phyloP scores from a whole-genome alignment of 2,113 vertebrate genomes.

The Pluvianellus socialis region DNA sequence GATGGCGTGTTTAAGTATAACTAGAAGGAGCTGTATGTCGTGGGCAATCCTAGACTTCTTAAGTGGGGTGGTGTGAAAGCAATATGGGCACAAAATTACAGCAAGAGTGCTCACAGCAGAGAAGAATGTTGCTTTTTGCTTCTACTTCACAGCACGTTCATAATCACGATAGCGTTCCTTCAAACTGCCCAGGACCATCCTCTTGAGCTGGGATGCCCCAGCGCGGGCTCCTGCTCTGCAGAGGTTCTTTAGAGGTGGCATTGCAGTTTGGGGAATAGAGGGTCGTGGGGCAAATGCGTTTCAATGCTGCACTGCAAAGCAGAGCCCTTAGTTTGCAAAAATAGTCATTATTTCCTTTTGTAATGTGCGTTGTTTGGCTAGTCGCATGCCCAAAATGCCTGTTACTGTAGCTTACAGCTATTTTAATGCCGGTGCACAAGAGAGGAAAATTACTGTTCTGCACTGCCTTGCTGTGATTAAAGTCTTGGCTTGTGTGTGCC shows the following conservation, averaged over 20 bases:
- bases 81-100: not conserved
- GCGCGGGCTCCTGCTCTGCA: accelerated
- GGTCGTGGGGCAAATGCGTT: not conserved
- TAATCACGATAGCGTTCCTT: not conserved
- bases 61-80: not conserved
- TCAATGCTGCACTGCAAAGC: not conserved
- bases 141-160: not conserved
- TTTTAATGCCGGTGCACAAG: not conserved
- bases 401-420: not conserved
- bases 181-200: accelerated
- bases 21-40: not conserved
- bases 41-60: not conserved
- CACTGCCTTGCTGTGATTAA: not conserved
- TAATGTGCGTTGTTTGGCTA: not conserved
- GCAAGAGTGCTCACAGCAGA: not conserved
- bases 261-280: not conserved
- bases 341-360: not conserved
- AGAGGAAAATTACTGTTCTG: not conserved
- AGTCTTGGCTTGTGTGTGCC: not conserved
- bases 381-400: accelerated
- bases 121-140: not conserved
- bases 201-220: not conserved
- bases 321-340: not conserved
- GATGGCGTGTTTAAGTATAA: not conserved
- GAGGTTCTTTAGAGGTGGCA: not conserved